Conservation (phyloP, 2,888 invertebrate genomes). For the Endomychus coccineus region DNA sequence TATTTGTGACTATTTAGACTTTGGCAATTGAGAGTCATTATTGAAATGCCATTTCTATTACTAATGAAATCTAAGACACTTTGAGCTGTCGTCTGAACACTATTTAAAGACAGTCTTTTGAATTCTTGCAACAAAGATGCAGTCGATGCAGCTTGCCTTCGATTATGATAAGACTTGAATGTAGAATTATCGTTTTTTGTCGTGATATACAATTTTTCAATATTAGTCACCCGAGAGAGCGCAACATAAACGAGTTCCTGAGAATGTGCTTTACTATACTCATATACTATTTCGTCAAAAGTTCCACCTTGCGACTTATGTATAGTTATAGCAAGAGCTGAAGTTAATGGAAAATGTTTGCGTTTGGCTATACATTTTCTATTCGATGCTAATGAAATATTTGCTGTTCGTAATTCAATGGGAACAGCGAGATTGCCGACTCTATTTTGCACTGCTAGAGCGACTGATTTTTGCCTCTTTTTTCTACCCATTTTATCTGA, state of each 20-base stretch:
- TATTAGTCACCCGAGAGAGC: slow-evolving; percentile 25
- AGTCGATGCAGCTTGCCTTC: slow-evolving; percentile 10
- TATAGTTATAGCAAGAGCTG: slow-evolving; percentile 25
- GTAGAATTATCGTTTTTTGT: slow-evolving; percentile 8
- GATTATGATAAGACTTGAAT: slow-evolving; percentile 9
- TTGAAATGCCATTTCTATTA: slow-evolving; percentile 11
- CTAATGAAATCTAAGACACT: slow-evolving; percentile 11
- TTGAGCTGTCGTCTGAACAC: slow-evolving; percentile 9
- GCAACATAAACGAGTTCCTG: slow-evolving; percentile 8
- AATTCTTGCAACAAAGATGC: slow-evolving; percentile 14
- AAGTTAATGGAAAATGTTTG: slow-evolving; percentile 24
- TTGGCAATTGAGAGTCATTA: slow-evolving; percentile 17
- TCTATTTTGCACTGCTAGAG: background rate
- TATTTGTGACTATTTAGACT: slow-evolving; percentile 15
- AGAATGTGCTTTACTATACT: slow-evolving; percentile 15
- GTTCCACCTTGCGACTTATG: slow-evolving; percentile 28
- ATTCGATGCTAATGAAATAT: slow-evolving; percentile 1
- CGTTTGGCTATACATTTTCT: slow-evolving; percentile 14
- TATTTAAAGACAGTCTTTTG: slow-evolving; percentile 8
- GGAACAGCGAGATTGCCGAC: slow-evolving; percentile 3
- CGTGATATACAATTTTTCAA: slow-evolving; percentile 5
- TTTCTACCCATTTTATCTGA: background rate
- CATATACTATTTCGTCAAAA: slow-evolving; percentile 23
- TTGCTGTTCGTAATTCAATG: slow-evolving; percentile 3
- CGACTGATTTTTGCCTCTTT: slow-evolving; percentile 4